Evolutionary conservation across 1,140 invertebrate genomes (phyloP).

Genomic region (Drosophila asahinai): DNA sequence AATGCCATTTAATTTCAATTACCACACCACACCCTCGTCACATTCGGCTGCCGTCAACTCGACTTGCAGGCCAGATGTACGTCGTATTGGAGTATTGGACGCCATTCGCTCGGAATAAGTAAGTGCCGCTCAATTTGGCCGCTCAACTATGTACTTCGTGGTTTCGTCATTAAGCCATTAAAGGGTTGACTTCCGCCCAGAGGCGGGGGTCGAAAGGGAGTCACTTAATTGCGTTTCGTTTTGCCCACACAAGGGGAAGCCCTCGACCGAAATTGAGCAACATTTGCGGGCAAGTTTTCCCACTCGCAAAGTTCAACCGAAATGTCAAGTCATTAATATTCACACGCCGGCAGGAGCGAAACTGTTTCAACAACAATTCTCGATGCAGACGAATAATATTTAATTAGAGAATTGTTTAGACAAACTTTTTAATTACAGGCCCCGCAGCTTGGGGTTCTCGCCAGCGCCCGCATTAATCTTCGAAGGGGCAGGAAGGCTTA

Average conservation of each 20-base stretch:
- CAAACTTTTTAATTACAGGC: slow-evolving; percentile 76
- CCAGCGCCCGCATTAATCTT: slow-evolving; percentile 66
- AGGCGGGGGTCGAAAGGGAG: background rate
- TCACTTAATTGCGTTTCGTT: slow-evolving; percentile 58
- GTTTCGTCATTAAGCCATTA: slow-evolving; percentile 81
- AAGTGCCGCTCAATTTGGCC: slow-evolving; percentile 77
- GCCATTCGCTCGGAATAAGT: slow-evolving; percentile 67
- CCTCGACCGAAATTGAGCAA: slow-evolving; percentile 68
- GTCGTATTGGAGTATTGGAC: slow-evolving; percentile 34
- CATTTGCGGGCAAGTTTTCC: slow-evolving; percentile 66
- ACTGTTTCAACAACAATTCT: slow-evolving; percentile 35
- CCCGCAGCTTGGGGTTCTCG: slow-evolving; percentile 21
- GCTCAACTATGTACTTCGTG: slow-evolving; percentile 77
- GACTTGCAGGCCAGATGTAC: slow-evolving; percentile 23
- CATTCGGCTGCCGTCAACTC: slow-evolving; percentile 12
- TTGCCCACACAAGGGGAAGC: slow-evolving; percentile 26
- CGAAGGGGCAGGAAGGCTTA: slow-evolving; percentile 9
- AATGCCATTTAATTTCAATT: slow-evolving; percentile 56
- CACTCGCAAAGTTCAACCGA: slow-evolving; percentile 47
- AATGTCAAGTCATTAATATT: slow-evolving; percentile 81
- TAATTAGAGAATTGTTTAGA: slow-evolving; percentile 83
- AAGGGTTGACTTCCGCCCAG: slow-evolving; percentile 25
- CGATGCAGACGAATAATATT: slow-evolving; percentile 72
- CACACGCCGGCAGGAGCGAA: slow-evolving; percentile 50
- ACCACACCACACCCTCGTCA: slow-evolving; percentile 25